Evolutionary conservation across 2,113 vertebrate genomes (phyloP), one percentile per base, ranked within the genome.

Genomic region (Falco punctatus): DNA sequence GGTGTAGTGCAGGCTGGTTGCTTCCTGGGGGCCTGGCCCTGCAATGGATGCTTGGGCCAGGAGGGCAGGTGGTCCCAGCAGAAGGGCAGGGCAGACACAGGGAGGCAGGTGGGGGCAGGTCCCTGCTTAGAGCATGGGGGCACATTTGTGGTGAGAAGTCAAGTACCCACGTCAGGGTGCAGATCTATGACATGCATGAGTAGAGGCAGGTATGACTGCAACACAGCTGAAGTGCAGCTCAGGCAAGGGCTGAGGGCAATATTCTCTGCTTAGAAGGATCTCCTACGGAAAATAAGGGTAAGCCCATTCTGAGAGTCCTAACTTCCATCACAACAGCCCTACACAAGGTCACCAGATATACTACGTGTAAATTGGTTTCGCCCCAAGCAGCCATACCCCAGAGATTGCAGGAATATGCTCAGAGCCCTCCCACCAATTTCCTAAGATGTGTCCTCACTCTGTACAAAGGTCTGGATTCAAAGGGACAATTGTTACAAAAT

Each of bases 61-160:
- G n/a, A 30, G 15, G 28, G 32, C 35, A 61, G 11, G 7, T 17
- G 15, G 1, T 78, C 18, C 26, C 48, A 57, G 18, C 15, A 35
- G 66, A 7, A 40, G 7, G 11, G 4, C 32, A 64, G 16, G 28
- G 9, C 38, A 67, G 30, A 30, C 2, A 3, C 20, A 17, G 10
- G 15, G 7, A 17, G 8, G 13, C 15, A 72, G 17, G 38, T 0
- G 0, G 8, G 3, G n/a, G 5, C 23, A 44, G 4, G 20, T 70
- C 27, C 30, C 15, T 71, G 35, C 5, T 22, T 46, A n/a, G 55
- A 24, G 5, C 5, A 35, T 4, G 7, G 42, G 42, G 18, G 2
- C 30, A 52, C 4, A 17, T 62, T n/a, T 62, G 15, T 30, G 5
- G 9, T 40, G 7, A 59, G 27, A 81, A 88, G 15, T 38, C 27